Evolutionary conservation across 1,140 invertebrate species (phyloP), one percentile per base, ranked within the genome.

Genomic region (Arctopsyche grandis): DNA sequence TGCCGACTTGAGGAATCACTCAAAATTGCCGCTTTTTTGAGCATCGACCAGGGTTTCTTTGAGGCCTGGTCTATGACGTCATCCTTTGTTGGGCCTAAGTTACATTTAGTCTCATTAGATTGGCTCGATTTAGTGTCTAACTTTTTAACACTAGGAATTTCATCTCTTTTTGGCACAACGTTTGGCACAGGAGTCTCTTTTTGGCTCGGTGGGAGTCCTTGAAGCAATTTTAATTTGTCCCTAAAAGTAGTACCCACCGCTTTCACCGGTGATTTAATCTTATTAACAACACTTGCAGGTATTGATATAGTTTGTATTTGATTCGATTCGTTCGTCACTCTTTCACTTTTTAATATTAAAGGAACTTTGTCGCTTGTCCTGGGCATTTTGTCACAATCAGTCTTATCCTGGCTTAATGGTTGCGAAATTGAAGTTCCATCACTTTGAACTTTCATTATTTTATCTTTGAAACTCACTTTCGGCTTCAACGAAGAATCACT

Each of bases 1-100:
- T 80, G 63, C 10, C 66, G 48, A 79, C 69, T 58, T 14, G 77
- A 75, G 3, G 79, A 79, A 24, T 82, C 85, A 19, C 84, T 81
- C 0, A 86, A 83, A 79, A 91, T 90, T 9, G 90, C 88, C 24
- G 89, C 90, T 80, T 89, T 89, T 84, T 91, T 91, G 29, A 91
- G 83, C 85, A 90, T 91, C 16, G 84, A 86, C 90, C 90, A 91
- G 43, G 89, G 89, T 75, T 87, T 88, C 79, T 88, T 88, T 75
- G 52, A 83, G 60, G 86, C 85, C 75, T 85, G 85, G 84, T 85
- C 85, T 29, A 14, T 82, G 78, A 88, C 86, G 26, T 83, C 83
- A 22, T 84, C 22, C 4, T 83, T 83, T 26, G 46, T 81, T 75
- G 84, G 82, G 85, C 86, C 86, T 9, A 80, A 77, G 24, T 84